A percentile compares a stretch with the other conserved stretches of the same genome.
Conservation (phyloP, 2,888 invertebrate species). For the Prosapia bicincta region DNA sequence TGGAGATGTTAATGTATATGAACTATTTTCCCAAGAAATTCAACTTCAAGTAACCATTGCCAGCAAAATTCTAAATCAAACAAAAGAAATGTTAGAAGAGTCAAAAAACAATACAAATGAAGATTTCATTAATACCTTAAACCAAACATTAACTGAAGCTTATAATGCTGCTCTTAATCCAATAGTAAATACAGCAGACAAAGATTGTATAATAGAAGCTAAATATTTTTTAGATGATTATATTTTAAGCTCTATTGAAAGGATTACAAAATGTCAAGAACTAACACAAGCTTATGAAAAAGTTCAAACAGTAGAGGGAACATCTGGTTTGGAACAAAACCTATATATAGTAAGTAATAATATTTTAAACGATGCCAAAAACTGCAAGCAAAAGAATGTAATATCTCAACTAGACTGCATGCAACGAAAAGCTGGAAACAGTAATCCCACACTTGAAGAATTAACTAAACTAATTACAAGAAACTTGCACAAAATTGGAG, state of each 20-base stretch:
- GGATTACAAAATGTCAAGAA: background rate
- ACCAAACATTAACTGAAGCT: background rate
- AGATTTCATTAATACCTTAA: background rate
- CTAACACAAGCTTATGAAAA: background rate
- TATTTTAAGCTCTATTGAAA: background rate
- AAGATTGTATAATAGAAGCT: background rate
- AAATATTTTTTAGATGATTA: background rate
- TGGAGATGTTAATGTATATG: too few species aligned
- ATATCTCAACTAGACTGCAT: background rate
- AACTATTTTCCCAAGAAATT: too few species aligned
- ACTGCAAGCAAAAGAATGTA: background rate
- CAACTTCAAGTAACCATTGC: too few species aligned
- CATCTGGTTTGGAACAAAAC: background rate
- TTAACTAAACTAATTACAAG: background rate
- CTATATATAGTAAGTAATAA: background rate
- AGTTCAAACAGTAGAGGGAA: background rate
- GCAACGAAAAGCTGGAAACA: background rate
- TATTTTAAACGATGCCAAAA: background rate
- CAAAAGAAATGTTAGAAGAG: too few species aligned
- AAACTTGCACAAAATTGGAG: background rate
- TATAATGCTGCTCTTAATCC: background rate
- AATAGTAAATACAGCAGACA: background rate
- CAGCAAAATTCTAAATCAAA: too few species aligned
- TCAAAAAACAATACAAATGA: background rate
- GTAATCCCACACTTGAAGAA: background rate